A percentile compares a stretch with the other conserved stretches of the same genome.
Evolutionary conservation across 2,797 vertebrate species (phyloP).

Genomic region (Manis javanica): DNA sequence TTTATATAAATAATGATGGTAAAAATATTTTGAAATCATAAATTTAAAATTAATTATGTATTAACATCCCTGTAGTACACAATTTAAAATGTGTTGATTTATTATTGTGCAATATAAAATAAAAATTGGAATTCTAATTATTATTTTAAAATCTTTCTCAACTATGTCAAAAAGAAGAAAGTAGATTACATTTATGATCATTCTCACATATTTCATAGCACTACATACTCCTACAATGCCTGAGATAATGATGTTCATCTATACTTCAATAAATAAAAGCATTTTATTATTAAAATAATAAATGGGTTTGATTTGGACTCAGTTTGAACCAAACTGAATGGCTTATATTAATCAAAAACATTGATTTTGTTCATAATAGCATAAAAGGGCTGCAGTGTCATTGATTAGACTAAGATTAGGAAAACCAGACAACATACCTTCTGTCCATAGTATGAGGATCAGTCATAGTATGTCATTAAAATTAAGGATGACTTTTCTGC

Average conservation of each 20-base stretch:
- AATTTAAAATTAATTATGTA: background rate
- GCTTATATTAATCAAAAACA: conserved; percentile 11
- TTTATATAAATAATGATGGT: background rate
- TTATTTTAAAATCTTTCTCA: background rate
- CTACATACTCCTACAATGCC: background rate
- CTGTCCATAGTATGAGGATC: background rate
- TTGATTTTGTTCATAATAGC: conserved; percentile 13
- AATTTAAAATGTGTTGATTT: background rate
- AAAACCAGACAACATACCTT: background rate
- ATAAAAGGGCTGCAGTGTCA: background rate
- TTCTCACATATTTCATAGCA: background rate
- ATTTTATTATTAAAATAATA: conserved; percentile 40
- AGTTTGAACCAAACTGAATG: background rate
- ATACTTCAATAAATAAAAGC: background rate
- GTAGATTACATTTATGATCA: background rate
- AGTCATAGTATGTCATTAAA: conserved; percentile 31
- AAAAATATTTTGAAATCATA: background rate
- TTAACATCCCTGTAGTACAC: background rate
- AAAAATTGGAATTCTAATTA: background rate
- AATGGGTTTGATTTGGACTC: background rate
- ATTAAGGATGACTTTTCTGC: background rate
- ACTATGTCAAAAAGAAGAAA: background rate
- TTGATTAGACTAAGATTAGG: background rate
- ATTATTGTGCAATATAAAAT: background rate
- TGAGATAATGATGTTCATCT: background rate